These are phyloP conservation scores for Lysandra coridon DNA, from an alignment of 2,888 invertebrate species.

Conservation along the genomic window DNA sequence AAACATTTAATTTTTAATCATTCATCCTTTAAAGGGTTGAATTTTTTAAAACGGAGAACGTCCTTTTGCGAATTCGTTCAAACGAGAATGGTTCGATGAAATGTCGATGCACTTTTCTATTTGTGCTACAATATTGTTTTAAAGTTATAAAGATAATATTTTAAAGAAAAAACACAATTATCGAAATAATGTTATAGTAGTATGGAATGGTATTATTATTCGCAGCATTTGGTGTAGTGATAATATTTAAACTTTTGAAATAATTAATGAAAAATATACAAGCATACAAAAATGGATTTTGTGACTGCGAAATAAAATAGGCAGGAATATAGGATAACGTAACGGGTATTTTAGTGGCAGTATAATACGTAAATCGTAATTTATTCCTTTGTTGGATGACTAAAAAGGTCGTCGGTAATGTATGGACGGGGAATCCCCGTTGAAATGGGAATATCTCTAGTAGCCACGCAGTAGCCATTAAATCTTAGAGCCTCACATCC, in stretches of 20 bases:
- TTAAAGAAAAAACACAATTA: no score
- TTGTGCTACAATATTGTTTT: background rate
- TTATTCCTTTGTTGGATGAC: conserved; percentile 21
- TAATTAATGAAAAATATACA: background rate
- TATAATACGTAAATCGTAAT: conserved; percentile 18
- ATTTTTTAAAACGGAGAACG: background rate
- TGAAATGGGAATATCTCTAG: conserved; percentile 34
- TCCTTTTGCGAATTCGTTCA: background rate
- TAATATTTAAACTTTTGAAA: background rate
- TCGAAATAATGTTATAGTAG: no score
- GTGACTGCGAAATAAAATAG: background rate
- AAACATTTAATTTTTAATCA: conserved; percentile 10
- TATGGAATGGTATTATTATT: no score
- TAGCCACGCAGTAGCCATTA: conserved; percentile 34
- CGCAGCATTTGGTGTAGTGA: background rate
- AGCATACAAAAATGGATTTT: background rate
- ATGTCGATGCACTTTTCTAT: background rate
- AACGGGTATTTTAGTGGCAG: conserved; percentile 3
- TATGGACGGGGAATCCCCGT: conserved; percentile 25
- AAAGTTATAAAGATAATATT: background rate
- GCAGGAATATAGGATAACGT: background rate
- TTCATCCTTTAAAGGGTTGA: background rate
- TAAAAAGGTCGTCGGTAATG: conserved; percentile 22
- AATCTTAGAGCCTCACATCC: conserved; percentile 34
- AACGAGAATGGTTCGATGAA: background rate